Evolutionary conservation across 2,797 vertebrate genomes (phyloP), one percentile per base, ranked within the genome.

Genomic region (Sebastiscus tertius): DNA sequence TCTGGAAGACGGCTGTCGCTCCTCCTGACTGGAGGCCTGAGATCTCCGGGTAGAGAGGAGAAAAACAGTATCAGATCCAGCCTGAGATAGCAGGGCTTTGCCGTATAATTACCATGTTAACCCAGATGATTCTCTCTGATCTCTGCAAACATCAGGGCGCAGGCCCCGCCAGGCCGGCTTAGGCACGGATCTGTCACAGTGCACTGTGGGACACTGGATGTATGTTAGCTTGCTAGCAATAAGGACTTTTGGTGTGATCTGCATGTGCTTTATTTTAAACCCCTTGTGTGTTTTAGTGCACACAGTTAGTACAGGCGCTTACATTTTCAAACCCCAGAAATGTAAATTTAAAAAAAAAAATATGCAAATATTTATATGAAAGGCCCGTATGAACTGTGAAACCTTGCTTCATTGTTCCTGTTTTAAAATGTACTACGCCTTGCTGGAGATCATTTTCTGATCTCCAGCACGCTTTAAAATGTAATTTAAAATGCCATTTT

Each of bases 41-140:
- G 93, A 92, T 95, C 91, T 95, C 89, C 73, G 95, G 95, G 94
- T 88, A 92, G 91, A 91, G 86, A 85, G 80, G 84, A 88, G 87
- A 89, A 90, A 94, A 96, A 96, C 93, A 95, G 95, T 96, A 96
- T 94, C 94, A 94, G 90, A 93, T 96, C 94, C 93, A 90, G 93
- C 91, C 91, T 83, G 80, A 93, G 95, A 96, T 97, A 97, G 96
- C 84, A 89, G 82, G 92, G 94, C 94, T 95, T 94, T 95, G 94
- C 93, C 82, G 93, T 95, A 96, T 95, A 91, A 92, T 94, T 96
- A 93, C 92, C 94, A 94, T 93, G 94, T 90, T 96, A 93, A 96
- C 96, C 94, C 94, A 91, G 92, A 95, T 94, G 89, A 96, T 95
- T 96, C 93, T 87, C 91, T 94, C 93, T 96, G 95, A 95, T 95